Conservation (phyloP, 2,113 vertebrate genomes). For the Acrocephalus kingi region DNA sequence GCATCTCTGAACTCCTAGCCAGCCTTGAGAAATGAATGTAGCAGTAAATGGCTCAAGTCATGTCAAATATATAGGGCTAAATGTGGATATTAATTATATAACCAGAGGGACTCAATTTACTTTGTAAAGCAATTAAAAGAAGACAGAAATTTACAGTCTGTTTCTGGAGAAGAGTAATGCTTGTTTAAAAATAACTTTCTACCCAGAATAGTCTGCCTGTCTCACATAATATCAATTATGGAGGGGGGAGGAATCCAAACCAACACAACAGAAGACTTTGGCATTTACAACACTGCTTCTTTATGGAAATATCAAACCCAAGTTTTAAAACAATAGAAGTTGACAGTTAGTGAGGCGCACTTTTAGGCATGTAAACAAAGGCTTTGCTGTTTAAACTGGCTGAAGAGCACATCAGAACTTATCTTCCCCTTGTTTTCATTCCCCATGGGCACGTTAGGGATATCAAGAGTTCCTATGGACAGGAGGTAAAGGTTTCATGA, state of each 20-base stretch:
- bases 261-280: neutral
- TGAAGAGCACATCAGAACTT: neutral
- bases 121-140: slow-evolving; percentile 45
- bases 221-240: neutral
- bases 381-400: neutral
- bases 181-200: slow-evolving; percentile 48
- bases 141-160: slow-evolving; percentile 27
- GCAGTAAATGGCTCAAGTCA: neutral
- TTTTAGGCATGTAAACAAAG: neutral
- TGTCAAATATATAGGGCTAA: neutral
- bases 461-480: neutral
- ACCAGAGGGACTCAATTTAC: slow-evolving; percentile 18
- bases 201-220: slow-evolving; percentile 7
- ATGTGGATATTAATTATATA: slow-evolving; percentile 13
- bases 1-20: neutral
- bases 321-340: neutral
- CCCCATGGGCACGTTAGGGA: neutral
- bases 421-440: neutral
- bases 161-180: slow-evolving; percentile 33
- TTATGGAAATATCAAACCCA: neutral
- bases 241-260: neutral
- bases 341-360: neutral
- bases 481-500: neutral
- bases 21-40: neutral
- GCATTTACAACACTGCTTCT: neutral